Evolutionary conservation across 2,888 invertebrate genomes (phyloP).

Genomic region (Aleiodes testaceus): DNA sequence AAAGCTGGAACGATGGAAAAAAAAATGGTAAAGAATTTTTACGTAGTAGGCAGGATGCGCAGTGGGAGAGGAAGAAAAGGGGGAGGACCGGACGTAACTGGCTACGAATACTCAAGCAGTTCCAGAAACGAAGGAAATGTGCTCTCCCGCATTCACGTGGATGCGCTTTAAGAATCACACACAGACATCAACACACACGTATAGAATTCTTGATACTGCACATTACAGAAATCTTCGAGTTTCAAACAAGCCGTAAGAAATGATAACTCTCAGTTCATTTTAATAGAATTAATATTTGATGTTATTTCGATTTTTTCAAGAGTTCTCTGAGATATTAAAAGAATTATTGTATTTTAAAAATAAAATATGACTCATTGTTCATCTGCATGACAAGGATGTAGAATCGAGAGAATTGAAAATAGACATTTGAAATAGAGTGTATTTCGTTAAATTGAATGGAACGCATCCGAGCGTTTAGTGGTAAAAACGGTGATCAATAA

Average conservation of each 20-base stretch:
- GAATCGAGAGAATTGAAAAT: background rate
- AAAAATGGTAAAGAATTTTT: conserved; percentile 44
- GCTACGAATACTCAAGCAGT: conserved; percentile 67
- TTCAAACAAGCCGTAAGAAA: background rate
- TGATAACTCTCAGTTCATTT: no score
- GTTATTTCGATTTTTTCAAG: no score
- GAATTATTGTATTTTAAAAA: no score
- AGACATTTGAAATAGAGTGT: conserved; percentile 17
- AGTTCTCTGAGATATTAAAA: no score
- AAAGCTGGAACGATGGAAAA: conserved; percentile 24
- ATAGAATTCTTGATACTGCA: conserved; percentile 21
- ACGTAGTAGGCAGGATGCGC: conserved; percentile 65
- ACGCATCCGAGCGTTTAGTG: conserved; percentile 29
- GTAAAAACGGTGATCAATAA: conserved; percentile 41
- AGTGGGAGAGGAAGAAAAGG: conserved; percentile 43
- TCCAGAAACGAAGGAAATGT: conserved; percentile 70
- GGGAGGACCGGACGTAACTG: conserved; percentile 66
- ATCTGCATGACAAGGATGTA: no score
- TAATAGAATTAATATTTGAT: no score
- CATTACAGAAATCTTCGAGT: background rate
- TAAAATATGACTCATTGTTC: no score
- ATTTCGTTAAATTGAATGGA: conserved; percentile 40
- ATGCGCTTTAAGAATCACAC: conserved; percentile 8
- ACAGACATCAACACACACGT: background rate
- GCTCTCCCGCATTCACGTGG: conserved; percentile 46